Evolutionary conservation across 2,888 invertebrate species (phyloP), one percentile per base, ranked within the genome.

Genomic region (Sphaeridia pumilis): DNA sequence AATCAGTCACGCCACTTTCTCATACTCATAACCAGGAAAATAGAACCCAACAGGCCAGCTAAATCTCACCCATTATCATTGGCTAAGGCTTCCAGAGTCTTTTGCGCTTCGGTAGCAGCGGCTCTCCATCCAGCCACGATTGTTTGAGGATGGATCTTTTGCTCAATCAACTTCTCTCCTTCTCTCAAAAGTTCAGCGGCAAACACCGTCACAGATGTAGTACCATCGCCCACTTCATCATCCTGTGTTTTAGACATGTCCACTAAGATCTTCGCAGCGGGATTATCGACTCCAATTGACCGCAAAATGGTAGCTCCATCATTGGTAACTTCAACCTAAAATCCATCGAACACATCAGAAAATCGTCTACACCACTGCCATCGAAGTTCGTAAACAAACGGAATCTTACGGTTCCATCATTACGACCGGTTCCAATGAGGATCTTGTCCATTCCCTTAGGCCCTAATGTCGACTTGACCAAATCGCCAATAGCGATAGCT

Each of bases 371-470:
- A 7, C 7, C 31, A 31, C 7, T 14, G 7, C 7, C 14, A 10
- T 14, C 31, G 31, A 10, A 31, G 31, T 10, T 31, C 31, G 14
- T 31, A 14, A 31, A 31, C 14, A 10, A 10, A 31, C 10, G 14
- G 14, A 14, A 31, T 31, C 48, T 47, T 58, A 64, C 64, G 57
- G 61, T 56, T 48, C 67, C 67, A 54, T 82, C 78, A 67, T 80
- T 84, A 56, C 88, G 78, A 1, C 89, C 89, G 64, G 78, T 76
- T 1, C 87, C 80, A 20, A 89, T 83, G 24, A 90, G 73, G 58
- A 90, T 87, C 74, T 89, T 89, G 68, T 89, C 89, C 97, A 98
- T 97, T 68, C 98, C 98, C 74, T 98, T 98, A 1, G 98, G 98
- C 3, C 98, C 98, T 26, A 99, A 76, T 4, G 98, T 99, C 65